Percentiles rank a stretch among this genome's conserved stretches.
Evolutionary conservation across 2,113 vertebrate species (phyloP).

Genomic region (Sinosuthora webbiana): DNA sequence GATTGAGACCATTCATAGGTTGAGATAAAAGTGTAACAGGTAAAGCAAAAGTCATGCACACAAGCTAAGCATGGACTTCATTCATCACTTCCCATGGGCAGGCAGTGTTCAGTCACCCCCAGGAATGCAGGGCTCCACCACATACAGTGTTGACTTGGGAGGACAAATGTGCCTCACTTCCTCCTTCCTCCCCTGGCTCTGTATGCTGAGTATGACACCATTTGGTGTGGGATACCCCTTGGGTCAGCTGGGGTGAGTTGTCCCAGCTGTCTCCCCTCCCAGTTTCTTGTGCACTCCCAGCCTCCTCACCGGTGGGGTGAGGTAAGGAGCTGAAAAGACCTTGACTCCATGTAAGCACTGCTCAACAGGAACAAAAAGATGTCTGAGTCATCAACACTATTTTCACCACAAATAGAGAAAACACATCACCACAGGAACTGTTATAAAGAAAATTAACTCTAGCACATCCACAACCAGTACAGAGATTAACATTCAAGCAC

Average conservation of each 20-base stretch:
- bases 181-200: not conserved
- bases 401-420: not conserved
- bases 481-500: not conserved
- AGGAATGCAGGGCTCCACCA: not conserved
- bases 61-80: not conserved
- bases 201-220: not conserved
- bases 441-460: not conserved
- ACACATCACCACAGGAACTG: not conserved
- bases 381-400: not conserved
- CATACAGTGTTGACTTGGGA: accelerated
- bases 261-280: not conserved
- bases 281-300: not conserved
- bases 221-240: not conserved
- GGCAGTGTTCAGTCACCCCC: not conserved
- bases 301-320: accelerated
- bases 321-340: not conserved
- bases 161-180: accelerated
- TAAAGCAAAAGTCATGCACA: not conserved
- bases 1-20: not conserved
- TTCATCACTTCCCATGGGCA: not conserved
- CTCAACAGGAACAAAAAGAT: not conserved
- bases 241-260: not conserved
- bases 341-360: not conserved
- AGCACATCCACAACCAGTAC: not conserved
- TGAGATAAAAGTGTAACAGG: not conserved